phyloP scores from a whole-genome alignment of 2,888 invertebrate genomes.

The Dione juno region DNA sequence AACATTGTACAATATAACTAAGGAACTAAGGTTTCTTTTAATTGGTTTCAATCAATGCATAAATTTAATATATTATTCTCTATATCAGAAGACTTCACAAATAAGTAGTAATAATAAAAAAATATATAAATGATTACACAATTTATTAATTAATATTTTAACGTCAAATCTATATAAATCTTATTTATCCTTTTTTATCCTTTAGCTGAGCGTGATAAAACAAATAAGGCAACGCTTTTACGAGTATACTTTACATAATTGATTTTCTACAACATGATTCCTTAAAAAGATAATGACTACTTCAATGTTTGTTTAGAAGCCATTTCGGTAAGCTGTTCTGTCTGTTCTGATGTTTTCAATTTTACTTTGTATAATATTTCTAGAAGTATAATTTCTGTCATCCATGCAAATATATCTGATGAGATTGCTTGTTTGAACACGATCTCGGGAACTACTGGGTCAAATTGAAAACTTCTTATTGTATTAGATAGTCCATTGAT shows the following conservation, averaged over 20 bases:
- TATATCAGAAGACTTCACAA: not conserved
- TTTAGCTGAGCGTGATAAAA: conserved; percentile 24
- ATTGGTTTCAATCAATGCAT: not conserved
- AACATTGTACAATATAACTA: not conserved
- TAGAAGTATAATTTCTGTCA: not conserved
- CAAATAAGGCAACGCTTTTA: conserved; percentile 31
- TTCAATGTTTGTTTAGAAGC: not conserved
- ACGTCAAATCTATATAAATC: not conserved
- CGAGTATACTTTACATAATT: conserved; percentile 20
- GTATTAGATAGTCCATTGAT: no score
- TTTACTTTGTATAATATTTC: not conserved
- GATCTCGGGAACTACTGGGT: no score
- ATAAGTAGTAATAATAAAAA: not conserved
- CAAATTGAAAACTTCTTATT: no score
- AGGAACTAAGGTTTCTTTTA: not conserved
- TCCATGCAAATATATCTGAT: not conserved
- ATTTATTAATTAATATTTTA: not conserved
- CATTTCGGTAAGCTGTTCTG: not conserved
- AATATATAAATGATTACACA: not conserved
- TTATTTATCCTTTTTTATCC: conserved; percentile 8
- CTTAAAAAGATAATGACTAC: conserved; percentile 6
- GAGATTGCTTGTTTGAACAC: no score
- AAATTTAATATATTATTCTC: not conserved
- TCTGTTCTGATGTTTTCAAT: not conserved
- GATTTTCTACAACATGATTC: conserved; percentile 23